phyloP scores from a whole-genome alignment of 1,140 invertebrate species.

The Augochlora pura region DNA sequence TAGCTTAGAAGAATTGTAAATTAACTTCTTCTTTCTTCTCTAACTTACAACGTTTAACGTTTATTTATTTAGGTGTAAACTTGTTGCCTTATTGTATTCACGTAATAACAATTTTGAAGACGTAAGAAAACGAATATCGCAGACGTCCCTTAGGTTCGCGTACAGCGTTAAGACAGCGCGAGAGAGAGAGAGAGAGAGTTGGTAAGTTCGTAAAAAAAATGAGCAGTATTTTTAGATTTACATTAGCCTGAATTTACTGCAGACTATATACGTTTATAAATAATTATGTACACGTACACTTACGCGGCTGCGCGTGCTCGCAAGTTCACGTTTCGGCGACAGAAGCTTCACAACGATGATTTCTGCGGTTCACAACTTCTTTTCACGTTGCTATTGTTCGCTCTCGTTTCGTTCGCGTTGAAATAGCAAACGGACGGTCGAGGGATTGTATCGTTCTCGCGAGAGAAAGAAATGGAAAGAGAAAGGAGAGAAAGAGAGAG shows the following conservation, averaged over 20 bases:
- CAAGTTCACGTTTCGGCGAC: constrained; percentile 1
- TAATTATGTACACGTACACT: constrained; percentile 58
- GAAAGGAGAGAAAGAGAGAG: too few relatives aligned
- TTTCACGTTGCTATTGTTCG: neutral
- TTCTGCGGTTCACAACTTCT: neutral
- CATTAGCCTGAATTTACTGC: constrained; percentile 72
- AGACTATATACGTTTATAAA: constrained; percentile 65
- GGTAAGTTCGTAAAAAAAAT: constrained; percentile 68
- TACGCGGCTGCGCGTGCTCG: constrained; percentile 31
- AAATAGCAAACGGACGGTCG: too few relatives aligned
- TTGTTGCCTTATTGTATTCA: constrained; percentile 74
- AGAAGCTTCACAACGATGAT: neutral
- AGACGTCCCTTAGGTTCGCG: constrained; percentile 5
- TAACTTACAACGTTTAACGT: constrained; percentile 57
- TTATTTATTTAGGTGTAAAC: constrained; percentile 74
- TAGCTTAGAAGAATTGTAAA: constrained; percentile 64
- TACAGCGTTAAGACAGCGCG: constrained; percentile 39
- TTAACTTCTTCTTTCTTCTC: constrained; percentile 50
- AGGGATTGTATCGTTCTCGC: too few relatives aligned
- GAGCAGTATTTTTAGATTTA: constrained; percentile 79
- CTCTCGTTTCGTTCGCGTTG: too few relatives aligned
- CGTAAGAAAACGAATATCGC: constrained; percentile 42
- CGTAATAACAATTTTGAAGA: constrained; percentile 62
- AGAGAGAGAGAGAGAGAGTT: too few relatives aligned
- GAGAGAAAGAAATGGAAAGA: too few relatives aligned